Evolutionary conservation across 2,113 vertebrate genomes (phyloP), one percentile per base, ranked within the genome.

Genomic region (Tyto alba): DNA sequence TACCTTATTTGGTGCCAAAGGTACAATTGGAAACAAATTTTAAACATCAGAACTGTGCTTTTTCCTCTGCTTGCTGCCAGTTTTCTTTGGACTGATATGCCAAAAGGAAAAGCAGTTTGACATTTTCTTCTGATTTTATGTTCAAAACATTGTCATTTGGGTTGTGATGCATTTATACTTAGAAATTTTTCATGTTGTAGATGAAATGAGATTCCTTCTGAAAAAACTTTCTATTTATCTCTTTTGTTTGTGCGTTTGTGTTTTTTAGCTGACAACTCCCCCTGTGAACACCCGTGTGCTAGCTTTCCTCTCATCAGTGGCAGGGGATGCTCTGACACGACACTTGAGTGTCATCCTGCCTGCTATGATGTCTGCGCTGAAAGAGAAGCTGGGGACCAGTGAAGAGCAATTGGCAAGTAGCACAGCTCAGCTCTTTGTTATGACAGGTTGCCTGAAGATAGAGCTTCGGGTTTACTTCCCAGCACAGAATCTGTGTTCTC

Each of bases 1-100:
- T 99, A 92, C 99, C 99, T 68, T 99, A 99, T 93, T 97, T 99
- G 75, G 99, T 99, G 93, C 99, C 99, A 68, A 99, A 99, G 99
- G 99, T 99, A 97, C 85, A 82, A 34, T 0, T 9, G 27, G 45
- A 68, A 82, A 67, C 38, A 78, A 63, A 74, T 59, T 30, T 87
- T 47, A 84, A 60, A 32, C 30, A 68, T 88, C 15, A 4, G 34
- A 66, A 34, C 43, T 45, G 7, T 72, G 78, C 52, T 73, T 43
- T 86, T 83, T 84, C 30, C 10, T 90, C 36, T 86, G 41, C 48
- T 91, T 85, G 50, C 82, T 80, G 47, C 43, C 75, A 85, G 38
- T 48, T 57, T 89, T 82, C 34, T 77, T 90, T 81, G 38, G 72
- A 81, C 11, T 2, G 2, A 0, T 47, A 38, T 5, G 22, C 41